Evolutionary conservation across 2,888 invertebrate genomes (phyloP).

Genomic region (Eretmocerus hayati): DNA sequence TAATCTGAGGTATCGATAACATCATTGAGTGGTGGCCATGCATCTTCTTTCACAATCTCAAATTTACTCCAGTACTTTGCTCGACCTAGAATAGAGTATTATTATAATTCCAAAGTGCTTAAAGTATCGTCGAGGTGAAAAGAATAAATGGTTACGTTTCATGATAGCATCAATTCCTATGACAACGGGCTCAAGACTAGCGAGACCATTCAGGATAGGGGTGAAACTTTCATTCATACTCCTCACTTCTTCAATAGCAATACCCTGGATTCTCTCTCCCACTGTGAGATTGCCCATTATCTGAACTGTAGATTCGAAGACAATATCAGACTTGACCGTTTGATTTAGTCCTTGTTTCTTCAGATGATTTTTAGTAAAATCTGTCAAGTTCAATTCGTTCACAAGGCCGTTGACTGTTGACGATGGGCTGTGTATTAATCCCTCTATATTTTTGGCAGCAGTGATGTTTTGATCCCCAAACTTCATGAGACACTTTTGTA

Average conservation of each 20-base stretch:
- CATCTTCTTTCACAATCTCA: constrained; percentile 6
- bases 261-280: constrained; percentile 23
- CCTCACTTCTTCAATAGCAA: constrained; percentile 19
- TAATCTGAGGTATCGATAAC: not conserved
- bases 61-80: constrained; percentile 20
- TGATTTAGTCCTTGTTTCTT: constrained; percentile 26
- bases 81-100: constrained; percentile 9
- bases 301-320: constrained; percentile 25
- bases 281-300: constrained; percentile 32
- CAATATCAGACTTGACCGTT: constrained; percentile 25
- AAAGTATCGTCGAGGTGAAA: too few species aligned
- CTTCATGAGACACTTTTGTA: constrained; percentile 41
- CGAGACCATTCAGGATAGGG: not conserved
- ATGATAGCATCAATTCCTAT: not conserved
- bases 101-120: too few species aligned
- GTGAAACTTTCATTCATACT: not conserved
- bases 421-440: constrained; percentile 23
- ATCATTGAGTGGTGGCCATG: not conserved
- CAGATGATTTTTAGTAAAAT: constrained; percentile 26
- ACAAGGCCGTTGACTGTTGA: constrained; percentile 28
- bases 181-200: constrained; percentile 6
- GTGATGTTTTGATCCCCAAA: constrained; percentile 42
- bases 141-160: constrained; percentile 4
- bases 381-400: constrained; percentile 31
- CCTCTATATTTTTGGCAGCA: constrained; percentile 39